Evolutionary conservation across 1,140 invertebrate species (phyloP), one percentile per base, ranked within the genome.

Genomic region (Pseudomyrmex flavicornis): DNA sequence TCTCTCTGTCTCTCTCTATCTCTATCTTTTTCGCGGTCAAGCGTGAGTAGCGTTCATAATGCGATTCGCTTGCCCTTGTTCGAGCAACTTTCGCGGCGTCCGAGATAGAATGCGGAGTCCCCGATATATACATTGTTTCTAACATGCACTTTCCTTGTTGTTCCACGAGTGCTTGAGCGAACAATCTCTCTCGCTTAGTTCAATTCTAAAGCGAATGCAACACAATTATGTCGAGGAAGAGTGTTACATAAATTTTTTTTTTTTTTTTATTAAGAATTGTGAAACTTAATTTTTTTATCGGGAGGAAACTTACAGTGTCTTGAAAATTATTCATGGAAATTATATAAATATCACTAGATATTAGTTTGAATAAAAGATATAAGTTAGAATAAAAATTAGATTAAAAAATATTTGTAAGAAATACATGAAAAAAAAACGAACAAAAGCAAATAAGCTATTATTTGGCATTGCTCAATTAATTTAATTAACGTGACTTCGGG

Each of bases 11-110:
- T 35, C 35, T 35, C 35, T 35, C 35, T 35, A 4, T 35, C 35
- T 35, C 35, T 35, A 0, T 35, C 35, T 22, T 59, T 26, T n/a
- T 56, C 20, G 65, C 54, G 54, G 65, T 79, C 65, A 44, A 26
- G 65, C 65, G 10, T 77, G 74, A 77, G 61, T 77, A 50, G 61
- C 17, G 62, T 56, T 59, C 15, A 79, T 79, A 79, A 79, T 79
- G 44, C 65, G 76, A 79, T 48, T 7, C 20, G 26, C 17, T 8
- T 8, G 52, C 20, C 54, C 65, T 59, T 70, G 76, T 69, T 69
- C 50, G 50, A 13, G 52, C 17, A 77, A 77, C 35, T 79, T 59
- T 59, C 56, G 59, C 15, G 26, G 15, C 20, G 20, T 59, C 2
- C 35, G 35, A 35, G 12, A 48, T 59, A 13, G 50, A 52, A 52